These are phyloP conservation scores for Adrianichthys oophorus DNA, from an alignment of 2,797 vertebrate species.

Conservation along the genomic window DNA sequence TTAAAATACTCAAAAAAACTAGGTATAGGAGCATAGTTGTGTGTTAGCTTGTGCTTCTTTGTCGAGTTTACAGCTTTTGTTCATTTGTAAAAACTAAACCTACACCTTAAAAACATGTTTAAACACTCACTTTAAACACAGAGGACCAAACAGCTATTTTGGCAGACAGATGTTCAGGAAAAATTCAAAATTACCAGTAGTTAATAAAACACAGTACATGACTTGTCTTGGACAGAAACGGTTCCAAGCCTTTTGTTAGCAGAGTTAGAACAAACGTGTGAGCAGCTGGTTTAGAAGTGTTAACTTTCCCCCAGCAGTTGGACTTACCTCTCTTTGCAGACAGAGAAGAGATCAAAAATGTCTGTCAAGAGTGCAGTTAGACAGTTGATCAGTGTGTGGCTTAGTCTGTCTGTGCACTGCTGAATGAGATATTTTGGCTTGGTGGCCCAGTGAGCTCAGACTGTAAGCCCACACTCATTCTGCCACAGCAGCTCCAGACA, in stretches of 20 bases:
- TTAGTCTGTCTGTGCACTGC: conserved; percentile 12
- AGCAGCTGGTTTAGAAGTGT: conserved; percentile 54
- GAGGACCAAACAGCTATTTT: conserved; percentile 4
- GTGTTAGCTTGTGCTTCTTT: no score
- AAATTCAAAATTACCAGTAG: conserved; percentile 11
- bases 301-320: conserved; percentile 50
- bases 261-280: conserved; percentile 58
- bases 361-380: conserved; percentile 77
- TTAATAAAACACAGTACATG: conserved; percentile 1
- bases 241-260: conserved; percentile 58
- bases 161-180: conserved; percentile 7
- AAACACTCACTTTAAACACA: neutral
- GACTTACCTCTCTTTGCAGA: conserved; percentile 68
- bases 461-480: conserved; percentile 59
- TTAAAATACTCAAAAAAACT: no score
- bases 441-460: conserved; percentile 38
- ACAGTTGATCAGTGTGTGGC: conserved; percentile 46
- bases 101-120: neutral
- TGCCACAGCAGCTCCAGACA: conserved; percentile 74
- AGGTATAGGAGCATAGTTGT: no score
- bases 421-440: conserved; percentile 28
- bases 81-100: neutral
- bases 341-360: conserved; percentile 63
- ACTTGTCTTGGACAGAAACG: conserved; percentile 3
- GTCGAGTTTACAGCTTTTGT: neutral